A percentile compares a stretch with the other conserved stretches of the same genome.
Evolutionary conservation across 2,113 vertebrate species (phyloP).

Genomic region (Lepidothrix coronata): DNA sequence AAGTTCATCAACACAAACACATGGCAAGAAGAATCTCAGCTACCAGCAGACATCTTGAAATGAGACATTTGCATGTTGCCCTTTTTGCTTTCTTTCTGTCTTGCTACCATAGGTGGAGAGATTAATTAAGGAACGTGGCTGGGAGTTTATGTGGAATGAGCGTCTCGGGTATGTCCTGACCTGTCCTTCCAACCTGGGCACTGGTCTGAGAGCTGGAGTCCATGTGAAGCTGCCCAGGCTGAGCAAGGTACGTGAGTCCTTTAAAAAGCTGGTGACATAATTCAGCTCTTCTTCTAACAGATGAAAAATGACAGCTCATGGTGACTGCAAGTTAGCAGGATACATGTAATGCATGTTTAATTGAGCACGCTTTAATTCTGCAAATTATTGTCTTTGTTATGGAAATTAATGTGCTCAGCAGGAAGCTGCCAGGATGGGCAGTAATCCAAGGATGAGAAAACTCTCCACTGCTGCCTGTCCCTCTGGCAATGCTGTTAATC

Average conservation of each 20-base stretch:
- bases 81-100: not conserved
- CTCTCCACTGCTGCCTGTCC: not conserved
- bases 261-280: not conserved
- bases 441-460: not conserved
- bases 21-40: not conserved
- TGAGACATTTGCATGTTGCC: not conserved
- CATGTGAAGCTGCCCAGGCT: conserved; percentile 86
- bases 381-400: not conserved
- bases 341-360: not conserved
- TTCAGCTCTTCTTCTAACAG: not conserved
- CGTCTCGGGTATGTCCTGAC: conserved; percentile 87
- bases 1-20: not conserved
- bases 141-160: conserved; percentile 97
- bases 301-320: not conserved
- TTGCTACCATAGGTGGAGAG: conserved; percentile 80
- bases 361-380: not conserved
- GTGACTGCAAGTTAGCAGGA: accelerated
- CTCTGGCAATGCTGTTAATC: not conserved
- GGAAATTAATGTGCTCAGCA: not conserved
- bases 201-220: conserved; percentile 88
- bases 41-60: not conserved
- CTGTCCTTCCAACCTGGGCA: conserved; percentile 91
- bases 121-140: conserved; percentile 88
- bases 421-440: not conserved
- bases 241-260: conserved; percentile 76